Conservation (phyloP, 2,888 invertebrate species). For the Polyommatus iphigenia region DNA sequence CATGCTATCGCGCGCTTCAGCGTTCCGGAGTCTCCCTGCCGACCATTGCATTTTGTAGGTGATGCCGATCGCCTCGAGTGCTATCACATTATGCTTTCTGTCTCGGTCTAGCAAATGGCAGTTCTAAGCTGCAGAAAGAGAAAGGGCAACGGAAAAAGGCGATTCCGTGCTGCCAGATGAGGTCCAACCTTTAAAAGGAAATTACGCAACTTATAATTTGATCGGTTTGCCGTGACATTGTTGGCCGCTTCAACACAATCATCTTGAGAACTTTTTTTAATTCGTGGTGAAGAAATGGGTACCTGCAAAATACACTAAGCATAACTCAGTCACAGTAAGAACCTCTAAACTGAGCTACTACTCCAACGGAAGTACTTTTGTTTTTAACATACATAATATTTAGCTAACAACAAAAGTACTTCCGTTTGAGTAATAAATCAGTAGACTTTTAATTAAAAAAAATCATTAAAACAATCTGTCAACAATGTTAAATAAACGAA, state of each 20-base stretch:
- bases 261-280: neutral
- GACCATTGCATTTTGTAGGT: no score
- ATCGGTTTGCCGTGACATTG: slow-evolving; percentile 8
- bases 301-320: neutral
- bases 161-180: no score
- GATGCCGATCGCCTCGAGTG: no score
- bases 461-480: neutral
- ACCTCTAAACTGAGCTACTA: neutral
- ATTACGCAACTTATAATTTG: slow-evolving; percentile 45
- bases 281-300: neutral
- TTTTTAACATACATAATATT: neutral
- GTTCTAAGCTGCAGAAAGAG: no score
- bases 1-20: no score
- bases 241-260: neutral
- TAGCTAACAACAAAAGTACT: neutral
- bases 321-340: no score
- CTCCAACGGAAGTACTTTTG: neutral
- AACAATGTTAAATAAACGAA: slow-evolving; percentile 11
- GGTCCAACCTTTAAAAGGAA: no score
- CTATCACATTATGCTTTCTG: no score
- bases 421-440: neutral
- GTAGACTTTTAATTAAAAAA: neutral
- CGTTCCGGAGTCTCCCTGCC: no score
- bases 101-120: no score
- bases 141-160: no score